These are phyloP conservation scores for Pasiphila rectangulata DNA, from an alignment of 2,888 invertebrate species.

Conservation along the genomic window DNA sequence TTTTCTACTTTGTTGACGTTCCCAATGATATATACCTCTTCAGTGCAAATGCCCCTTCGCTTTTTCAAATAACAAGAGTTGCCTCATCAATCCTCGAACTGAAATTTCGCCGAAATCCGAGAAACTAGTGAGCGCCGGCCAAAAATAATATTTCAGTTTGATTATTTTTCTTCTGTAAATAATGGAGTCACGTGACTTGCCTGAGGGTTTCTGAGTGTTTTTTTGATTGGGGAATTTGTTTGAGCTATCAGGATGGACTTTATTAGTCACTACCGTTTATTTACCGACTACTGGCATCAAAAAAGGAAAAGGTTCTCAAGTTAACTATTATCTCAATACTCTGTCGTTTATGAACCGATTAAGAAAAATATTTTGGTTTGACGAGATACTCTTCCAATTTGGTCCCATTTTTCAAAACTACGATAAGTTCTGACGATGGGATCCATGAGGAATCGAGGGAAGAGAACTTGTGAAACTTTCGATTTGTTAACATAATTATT, in stretches of 20 bases:
- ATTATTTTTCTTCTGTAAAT: slow-evolving; percentile 79
- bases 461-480: too few relatives aligned
- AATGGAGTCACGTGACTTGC: slow-evolving; percentile 62
- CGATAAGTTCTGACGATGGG: too few relatives aligned
- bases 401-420: too few relatives aligned
- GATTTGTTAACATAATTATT: too few relatives aligned
- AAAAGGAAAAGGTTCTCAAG: too few relatives aligned
- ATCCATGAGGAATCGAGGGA: too few relatives aligned
- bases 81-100: slow-evolving; percentile 65
- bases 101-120: slow-evolving; percentile 73
- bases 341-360: too few relatives aligned
- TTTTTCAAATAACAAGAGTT: slow-evolving; percentile 78
- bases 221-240: slow-evolving; percentile 27
- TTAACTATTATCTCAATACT: too few relatives aligned
- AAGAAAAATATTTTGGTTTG: too few relatives aligned
- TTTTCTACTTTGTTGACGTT: slow-evolving; percentile 78
- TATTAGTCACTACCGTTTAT: slow-evolving; percentile 18
- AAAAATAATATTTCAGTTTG: slow-evolving; percentile 71
- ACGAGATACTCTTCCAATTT: too few relatives aligned
- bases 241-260: slow-evolving; percentile 16
- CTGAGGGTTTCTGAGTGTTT: slow-evolving; percentile 41
- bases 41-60: slow-evolving; percentile 72
- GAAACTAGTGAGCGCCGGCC: slow-evolving; percentile 60
- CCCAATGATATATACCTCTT: slow-evolving; percentile 72
- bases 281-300: too few relatives aligned